These are phyloP conservation scores for Cephalopholis sonnerati DNA, from an alignment of 2,113 vertebrate genomes.

Conservation along the genomic window DNA sequence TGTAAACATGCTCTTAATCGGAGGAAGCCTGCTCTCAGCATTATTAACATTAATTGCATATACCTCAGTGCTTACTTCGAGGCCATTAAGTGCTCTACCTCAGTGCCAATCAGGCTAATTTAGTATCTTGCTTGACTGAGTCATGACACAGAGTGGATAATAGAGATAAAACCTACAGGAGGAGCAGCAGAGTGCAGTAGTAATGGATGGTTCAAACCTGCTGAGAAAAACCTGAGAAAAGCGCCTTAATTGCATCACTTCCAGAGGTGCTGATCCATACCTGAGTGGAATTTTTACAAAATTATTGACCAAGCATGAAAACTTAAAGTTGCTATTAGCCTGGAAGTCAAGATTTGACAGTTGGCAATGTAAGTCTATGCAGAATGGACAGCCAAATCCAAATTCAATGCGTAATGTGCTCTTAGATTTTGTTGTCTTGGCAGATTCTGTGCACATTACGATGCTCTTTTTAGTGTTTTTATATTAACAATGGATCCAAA, in stretches of 20 bases:
- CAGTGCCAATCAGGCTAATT: slow-evolving; percentile 39
- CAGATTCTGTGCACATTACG: neutral
- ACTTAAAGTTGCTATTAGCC: neutral
- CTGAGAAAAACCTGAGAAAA: neutral
- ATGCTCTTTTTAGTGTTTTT: neutral
- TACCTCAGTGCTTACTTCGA: slow-evolving; percentile 30
- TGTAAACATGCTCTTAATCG: slow-evolving; percentile 52
- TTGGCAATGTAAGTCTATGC: neutral
- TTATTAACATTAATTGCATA: slow-evolving; percentile 55
- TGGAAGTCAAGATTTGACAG: neutral
- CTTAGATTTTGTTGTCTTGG: neutral
- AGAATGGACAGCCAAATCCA: neutral
- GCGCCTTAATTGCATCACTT: neutral
- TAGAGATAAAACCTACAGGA: neutral
- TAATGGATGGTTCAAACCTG: neutral
- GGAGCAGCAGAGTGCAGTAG: neutral
- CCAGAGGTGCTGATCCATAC: neutral
- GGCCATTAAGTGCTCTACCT: slow-evolving; percentile 46
- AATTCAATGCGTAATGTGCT: neutral
- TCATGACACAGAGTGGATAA: slow-evolving; percentile 15
- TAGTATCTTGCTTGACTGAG: slow-evolving; percentile 27
- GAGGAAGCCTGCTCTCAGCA: slow-evolving; percentile 22
- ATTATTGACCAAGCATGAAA: neutral
- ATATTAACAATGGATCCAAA: neutral
- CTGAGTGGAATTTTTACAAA: neutral